These are phyloP conservation scores for Lasioglossum malachurum DNA, from an alignment of 2,888 invertebrate species.

Conservation along the genomic window DNA sequence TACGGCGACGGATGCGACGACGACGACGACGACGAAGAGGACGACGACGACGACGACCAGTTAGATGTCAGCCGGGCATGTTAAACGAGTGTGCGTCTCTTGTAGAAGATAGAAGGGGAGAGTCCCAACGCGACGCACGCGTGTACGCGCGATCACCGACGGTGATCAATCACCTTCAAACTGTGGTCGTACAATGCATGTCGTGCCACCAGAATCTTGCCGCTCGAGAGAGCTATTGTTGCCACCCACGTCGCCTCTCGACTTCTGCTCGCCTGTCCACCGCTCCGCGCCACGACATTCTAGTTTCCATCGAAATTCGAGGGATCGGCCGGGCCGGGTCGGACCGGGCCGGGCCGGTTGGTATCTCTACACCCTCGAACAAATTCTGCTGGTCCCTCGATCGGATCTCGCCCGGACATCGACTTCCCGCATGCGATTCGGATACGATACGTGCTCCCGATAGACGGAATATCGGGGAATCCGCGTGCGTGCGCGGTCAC, in stretches of 20 bases:
- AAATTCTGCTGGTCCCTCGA: neutral
- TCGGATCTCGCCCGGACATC: conserved; percentile 7
- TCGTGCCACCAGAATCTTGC: conserved; percentile 79
- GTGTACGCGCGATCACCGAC: conserved; percentile 64
- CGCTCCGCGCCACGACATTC: conserved; percentile 11
- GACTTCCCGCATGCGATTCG: conserved; percentile 2
- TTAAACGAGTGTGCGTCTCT: conserved; percentile 57
- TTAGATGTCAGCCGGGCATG: conserved; percentile 66
- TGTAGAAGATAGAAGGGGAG: conserved; percentile 44
- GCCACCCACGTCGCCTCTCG: conserved; percentile 81
- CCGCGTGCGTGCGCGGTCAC: neutral
- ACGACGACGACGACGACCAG: conserved; percentile 38
- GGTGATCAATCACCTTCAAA: conserved; percentile 83
- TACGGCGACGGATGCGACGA: conserved; percentile 32
- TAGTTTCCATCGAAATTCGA: conserved; percentile 44
- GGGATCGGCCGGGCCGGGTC: neutral
- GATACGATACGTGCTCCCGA: neutral
- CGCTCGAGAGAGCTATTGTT: conserved; percentile 78
- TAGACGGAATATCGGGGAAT: neutral
- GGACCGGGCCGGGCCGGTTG: neutral
- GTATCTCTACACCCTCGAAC: neutral
- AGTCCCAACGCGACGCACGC: conserved; percentile 50
- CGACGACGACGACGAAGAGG: conserved; percentile 19
- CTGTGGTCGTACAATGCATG: conserved; percentile 78
- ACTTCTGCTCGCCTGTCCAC: conserved; percentile 47